A percentile compares a stretch with the other conserved stretches of the same genome.
These are phyloP conservation scores for Rhinolophus ferrumequinum DNA, from an alignment of 2,113 vertebrate species.

Conservation along the genomic window DNA sequence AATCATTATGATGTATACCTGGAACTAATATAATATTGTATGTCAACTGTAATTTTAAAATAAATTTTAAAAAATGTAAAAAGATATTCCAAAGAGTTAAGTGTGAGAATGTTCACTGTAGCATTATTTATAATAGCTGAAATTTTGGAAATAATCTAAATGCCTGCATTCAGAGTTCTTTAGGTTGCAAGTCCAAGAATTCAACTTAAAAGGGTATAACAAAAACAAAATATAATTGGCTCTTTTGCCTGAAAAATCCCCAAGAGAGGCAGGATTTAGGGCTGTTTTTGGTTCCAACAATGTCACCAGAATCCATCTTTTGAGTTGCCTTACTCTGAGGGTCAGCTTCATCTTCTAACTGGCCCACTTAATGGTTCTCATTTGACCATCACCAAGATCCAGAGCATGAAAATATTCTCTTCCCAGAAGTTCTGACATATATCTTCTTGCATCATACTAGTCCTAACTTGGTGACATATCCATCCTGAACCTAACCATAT, in stretches of 20 bases:
- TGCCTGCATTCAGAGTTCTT: not conserved
- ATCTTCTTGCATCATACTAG: not conserved
- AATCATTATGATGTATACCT: not conserved
- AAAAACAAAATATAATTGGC: not conserved
- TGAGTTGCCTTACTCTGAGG: not conserved
- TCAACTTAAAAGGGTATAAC: not conserved
- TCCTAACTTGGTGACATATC: not conserved
- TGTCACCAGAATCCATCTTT: not conserved
- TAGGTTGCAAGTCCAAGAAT: not conserved
- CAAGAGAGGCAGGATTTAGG: not conserved
- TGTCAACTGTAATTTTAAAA: not conserved
- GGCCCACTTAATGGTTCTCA: not conserved
- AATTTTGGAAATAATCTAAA: constrained; percentile 16
- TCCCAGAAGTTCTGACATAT: not conserved
- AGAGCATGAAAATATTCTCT: not conserved
- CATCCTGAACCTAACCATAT: not conserved
- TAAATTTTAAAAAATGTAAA: not conserved
- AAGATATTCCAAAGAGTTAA: not conserved
- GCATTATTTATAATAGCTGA: not conserved
- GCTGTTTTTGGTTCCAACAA: not conserved
- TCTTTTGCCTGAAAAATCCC: not conserved
- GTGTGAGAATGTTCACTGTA: not conserved
- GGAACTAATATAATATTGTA: not conserved
- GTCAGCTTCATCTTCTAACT: not conserved
- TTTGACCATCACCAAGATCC: not conserved